Conservation (phyloP, 1,140 invertebrate species). For the Branchinecta lynchi region DNA sequence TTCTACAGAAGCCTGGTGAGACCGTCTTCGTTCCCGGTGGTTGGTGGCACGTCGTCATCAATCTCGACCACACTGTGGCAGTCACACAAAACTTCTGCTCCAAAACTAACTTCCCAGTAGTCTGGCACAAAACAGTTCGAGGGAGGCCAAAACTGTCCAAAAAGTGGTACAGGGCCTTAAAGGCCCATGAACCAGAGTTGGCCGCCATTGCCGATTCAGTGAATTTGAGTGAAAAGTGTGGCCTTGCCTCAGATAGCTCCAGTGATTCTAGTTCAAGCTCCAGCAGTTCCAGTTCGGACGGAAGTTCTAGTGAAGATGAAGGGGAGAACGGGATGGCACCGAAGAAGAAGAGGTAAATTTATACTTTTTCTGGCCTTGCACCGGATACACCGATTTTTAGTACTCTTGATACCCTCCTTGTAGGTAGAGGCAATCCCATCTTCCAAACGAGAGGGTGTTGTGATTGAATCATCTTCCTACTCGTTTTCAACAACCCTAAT, state of each 20-base stretch:
- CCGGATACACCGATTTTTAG: too few relatives aligned
- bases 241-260: slow-evolving; percentile 84
- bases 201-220: slow-evolving; percentile 67
- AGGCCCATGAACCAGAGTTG: slow-evolving; percentile 61
- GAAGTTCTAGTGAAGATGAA: slow-evolving; percentile 44
- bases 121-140: slow-evolving; percentile 95
- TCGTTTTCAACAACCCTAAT: too few relatives aligned
- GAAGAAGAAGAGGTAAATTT: slow-evolving; percentile 52
- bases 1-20: slow-evolving; percentile 90
- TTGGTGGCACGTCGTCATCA: slow-evolving; percentile 98
- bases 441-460: too few relatives aligned
- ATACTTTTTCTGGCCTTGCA: background rate
- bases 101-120: slow-evolving; percentile 76
- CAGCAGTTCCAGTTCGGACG: slow-evolving; percentile 42
- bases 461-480: too few relatives aligned
- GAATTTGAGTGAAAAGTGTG: slow-evolving; percentile 68
- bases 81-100: slow-evolving; percentile 98
- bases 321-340: slow-evolving; percentile 40
- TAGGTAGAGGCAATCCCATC: too few relatives aligned
- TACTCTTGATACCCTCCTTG: too few relatives aligned
- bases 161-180: slow-evolving; percentile 57
- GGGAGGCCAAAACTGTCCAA: slow-evolving; percentile 85
- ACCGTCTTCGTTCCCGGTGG: slow-evolving; percentile 96
- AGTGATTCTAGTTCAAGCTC: slow-evolving; percentile 77
- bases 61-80: slow-evolving; percentile 86